phyloP scores from a whole-genome alignment of 2,888 invertebrate genomes.

The Pristionchus entomophagus region DNA sequence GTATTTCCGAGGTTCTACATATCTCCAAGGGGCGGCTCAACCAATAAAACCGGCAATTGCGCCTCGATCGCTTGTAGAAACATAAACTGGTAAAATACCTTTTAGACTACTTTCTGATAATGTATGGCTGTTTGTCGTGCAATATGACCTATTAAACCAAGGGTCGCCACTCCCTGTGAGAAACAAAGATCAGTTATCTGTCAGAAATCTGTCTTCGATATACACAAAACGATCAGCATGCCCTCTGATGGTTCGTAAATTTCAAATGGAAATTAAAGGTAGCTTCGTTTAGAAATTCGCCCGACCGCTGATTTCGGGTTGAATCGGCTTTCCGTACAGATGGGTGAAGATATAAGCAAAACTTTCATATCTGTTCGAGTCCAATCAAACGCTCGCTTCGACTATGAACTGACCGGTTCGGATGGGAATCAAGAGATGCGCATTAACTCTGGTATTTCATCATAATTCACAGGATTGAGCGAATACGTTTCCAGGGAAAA shows the following conservation, averaged over 20 bases:
- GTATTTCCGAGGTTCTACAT: neutral
- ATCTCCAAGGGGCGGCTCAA: no score
- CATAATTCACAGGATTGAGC: neutral
- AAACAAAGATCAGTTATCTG: neutral
- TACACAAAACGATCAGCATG: neutral
- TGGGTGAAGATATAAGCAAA: no score
- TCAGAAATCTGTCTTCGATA: neutral
- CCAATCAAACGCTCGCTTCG: neutral
- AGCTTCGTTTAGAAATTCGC: neutral
- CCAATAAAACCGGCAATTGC: no score
- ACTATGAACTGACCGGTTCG: neutral
- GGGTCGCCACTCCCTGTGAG: neutral
- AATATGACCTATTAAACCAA: no score
- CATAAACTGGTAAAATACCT: no score
- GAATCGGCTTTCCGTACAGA: no score
- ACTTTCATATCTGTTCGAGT: neutral
- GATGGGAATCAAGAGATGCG: neutral
- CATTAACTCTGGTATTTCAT: neutral
- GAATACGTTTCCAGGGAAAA: neutral
- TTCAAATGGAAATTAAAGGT: no score
- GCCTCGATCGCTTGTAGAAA: no score
- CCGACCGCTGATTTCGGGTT: neutral
- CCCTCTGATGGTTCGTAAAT: neutral
- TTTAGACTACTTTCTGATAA: no score
- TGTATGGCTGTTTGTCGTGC: no score